Percentiles rank a stretch among this genome's conserved stretches.
phyloP scores from a whole-genome alignment of 2,113 vertebrate genomes.

The Prunella himalayana region DNA sequence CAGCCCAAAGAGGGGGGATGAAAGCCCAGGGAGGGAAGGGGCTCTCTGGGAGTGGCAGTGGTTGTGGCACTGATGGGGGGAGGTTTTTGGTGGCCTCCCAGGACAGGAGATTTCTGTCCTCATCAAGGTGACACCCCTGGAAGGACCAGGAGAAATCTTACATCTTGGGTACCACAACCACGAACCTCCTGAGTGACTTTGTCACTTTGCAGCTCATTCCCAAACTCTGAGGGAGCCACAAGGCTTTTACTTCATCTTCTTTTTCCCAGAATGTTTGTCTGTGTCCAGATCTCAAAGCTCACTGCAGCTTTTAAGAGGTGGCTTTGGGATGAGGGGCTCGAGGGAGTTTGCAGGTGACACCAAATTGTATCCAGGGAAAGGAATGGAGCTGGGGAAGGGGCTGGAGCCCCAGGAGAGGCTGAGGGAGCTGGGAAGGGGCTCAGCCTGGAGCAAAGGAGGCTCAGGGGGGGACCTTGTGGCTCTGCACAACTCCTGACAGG shows the following conservation, averaged over 20 bases:
- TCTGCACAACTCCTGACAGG: background rate
- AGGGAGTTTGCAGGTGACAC: background rate
- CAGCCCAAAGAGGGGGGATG: accelerated
- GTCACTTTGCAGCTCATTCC: background rate
- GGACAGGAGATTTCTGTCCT: background rate
- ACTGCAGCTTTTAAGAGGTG: background rate
- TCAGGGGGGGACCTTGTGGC: background rate
- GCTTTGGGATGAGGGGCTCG: background rate
- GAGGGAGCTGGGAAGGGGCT: background rate
- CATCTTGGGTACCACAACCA: background rate
- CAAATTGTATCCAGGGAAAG: background rate
- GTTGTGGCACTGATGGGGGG: too few relatives aligned
- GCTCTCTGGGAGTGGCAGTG: background rate
- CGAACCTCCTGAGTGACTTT: background rate
- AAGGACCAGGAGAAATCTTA: background rate
- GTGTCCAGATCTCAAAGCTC: background rate
- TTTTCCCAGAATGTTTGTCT: background rate
- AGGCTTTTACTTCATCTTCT: background rate
- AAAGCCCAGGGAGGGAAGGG: background rate
- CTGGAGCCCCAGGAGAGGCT: background rate
- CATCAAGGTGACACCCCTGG: accelerated
- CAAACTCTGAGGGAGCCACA: background rate
- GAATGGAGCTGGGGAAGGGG: accelerated
- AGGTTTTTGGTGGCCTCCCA: background rate
- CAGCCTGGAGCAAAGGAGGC: background rate